Conservation (phyloP, 2,888 invertebrate species). For the Dusona sp. region DNA sequence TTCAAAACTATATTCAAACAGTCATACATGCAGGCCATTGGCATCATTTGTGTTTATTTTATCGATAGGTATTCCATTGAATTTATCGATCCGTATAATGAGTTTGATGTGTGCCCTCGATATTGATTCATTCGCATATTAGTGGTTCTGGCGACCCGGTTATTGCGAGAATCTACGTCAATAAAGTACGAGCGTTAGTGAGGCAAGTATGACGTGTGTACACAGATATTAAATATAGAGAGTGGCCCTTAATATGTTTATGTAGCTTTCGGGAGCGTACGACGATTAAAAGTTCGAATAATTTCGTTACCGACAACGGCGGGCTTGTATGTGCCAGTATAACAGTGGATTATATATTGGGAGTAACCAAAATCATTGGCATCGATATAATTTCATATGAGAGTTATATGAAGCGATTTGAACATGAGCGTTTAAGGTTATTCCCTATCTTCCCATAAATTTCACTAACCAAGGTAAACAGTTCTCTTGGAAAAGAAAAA, state of each 20-base stretch:
- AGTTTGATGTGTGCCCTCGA: slow-evolving; percentile 21
- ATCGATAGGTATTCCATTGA: slow-evolving; percentile 21
- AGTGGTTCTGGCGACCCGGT: slow-evolving; percentile 3
- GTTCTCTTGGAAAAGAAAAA: background rate
- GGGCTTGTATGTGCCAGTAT: background rate
- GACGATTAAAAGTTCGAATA: slow-evolving; percentile 15
- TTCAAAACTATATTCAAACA: slow-evolving; percentile 18
- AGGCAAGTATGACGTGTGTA: background rate
- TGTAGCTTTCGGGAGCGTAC: background rate
- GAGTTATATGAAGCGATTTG: background rate
- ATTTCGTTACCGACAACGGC: background rate
- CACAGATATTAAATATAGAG: slow-evolving; percentile 2
- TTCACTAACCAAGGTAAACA: background rate
- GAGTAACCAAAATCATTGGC: background rate
- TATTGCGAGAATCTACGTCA: slow-evolving; percentile 15
- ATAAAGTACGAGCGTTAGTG: slow-evolving; percentile 26
- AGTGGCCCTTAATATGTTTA: slow-evolving; percentile 5
- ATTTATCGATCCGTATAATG: slow-evolving; percentile 31
- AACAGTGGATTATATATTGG: background rate
- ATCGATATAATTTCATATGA: background rate
- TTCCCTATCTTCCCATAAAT: background rate
- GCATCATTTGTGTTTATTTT: slow-evolving; percentile 13
- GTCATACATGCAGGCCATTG: slow-evolving; percentile 8
- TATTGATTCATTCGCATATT: slow-evolving; percentile 41
- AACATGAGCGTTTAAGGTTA: background rate